phyloP scores from a whole-genome alignment of 92 coral and sea anemone species.

The Meandrina meandrites region DNA sequence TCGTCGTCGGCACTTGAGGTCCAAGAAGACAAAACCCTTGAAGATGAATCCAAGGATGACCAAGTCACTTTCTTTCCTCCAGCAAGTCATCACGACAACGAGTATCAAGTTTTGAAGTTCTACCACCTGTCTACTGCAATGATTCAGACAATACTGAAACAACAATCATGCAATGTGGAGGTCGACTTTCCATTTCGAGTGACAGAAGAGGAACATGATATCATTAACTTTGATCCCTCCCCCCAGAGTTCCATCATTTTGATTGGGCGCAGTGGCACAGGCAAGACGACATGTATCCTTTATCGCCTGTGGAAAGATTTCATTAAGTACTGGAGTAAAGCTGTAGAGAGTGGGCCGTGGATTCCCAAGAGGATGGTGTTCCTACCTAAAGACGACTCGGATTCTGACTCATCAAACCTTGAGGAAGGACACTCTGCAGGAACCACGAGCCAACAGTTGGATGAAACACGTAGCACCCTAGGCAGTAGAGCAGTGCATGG shows the following conservation, averaged over 20 bases:
- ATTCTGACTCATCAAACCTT: background rate
- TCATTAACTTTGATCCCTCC: slow-evolving; percentile 75
- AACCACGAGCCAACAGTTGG: background rate
- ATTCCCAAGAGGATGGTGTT: slow-evolving; percentile 57
- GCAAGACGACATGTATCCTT: slow-evolving; percentile 95
- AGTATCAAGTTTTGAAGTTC: slow-evolving; percentile 93
- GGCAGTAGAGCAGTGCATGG: background rate
- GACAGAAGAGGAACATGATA: slow-evolving; percentile 90
- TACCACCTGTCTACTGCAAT: slow-evolving; percentile 78
- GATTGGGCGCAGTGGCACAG: slow-evolving; percentile 98
- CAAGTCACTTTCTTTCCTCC: slow-evolving; percentile 83
- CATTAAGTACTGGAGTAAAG: slow-evolving; percentile 81
- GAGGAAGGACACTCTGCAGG: background rate
- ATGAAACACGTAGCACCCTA: background rate
- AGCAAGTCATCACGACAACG: slow-evolving; percentile 90
- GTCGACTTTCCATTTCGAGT: slow-evolving; percentile 92
- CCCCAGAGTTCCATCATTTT: slow-evolving; percentile 71
- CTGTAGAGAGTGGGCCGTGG: slow-evolving; percentile 63
- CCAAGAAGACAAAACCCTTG: background rate
- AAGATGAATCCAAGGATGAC: background rate
- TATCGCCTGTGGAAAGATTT: slow-evolving; percentile 92
- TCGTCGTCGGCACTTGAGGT: background rate
- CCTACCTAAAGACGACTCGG: slow-evolving; percentile 20
- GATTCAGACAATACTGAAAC: slow-evolving; percentile 54
- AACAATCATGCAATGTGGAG: background rate